A percentile compares a stretch with the other conserved stretches of the same genome.
Evolutionary conservation across 1,140 invertebrate genomes (phyloP).

Genomic region (Drosophila sp.): DNA sequence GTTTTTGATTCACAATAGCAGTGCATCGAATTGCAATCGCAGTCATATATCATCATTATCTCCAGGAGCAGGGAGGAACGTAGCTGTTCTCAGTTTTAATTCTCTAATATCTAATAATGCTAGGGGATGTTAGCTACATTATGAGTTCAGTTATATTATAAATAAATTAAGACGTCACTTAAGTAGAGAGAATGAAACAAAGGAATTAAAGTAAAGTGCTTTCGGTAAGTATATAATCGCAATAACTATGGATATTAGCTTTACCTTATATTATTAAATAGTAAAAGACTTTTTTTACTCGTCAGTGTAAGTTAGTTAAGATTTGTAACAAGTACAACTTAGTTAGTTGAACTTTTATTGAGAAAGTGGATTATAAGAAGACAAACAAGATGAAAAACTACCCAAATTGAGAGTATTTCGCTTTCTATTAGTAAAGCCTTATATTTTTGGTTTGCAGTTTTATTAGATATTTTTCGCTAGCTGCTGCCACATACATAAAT

Average conservation of each 20-base stretch:
- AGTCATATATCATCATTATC: conserved; percentile 43
- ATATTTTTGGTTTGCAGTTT: conserved; percentile 19
- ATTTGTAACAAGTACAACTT: too few relatives aligned
- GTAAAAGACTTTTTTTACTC: too few relatives aligned
- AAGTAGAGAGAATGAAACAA: too few relatives aligned
- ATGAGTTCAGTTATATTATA: too few relatives aligned
- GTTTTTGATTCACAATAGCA: conserved; percentile 41
- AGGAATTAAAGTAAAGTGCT: too few relatives aligned
- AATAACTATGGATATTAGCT: too few relatives aligned
- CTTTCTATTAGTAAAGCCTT: conserved; percentile 10
- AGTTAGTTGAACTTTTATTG: too few relatives aligned
- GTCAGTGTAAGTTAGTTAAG: too few relatives aligned
- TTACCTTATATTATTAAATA: too few relatives aligned
- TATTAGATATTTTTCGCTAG: conserved; percentile 26
- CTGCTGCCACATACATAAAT: conserved; percentile 67
- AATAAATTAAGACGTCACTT: too few relatives aligned
- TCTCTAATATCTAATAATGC: background rate
- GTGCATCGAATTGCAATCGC: conserved; percentile 19
- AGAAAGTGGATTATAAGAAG: too few relatives aligned
- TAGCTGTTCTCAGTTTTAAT: conserved; percentile 5
- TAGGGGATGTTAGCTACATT: background rate
- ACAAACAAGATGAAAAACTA: background rate
- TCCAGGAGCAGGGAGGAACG: background rate
- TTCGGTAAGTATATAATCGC: too few relatives aligned
- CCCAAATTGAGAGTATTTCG: background rate